Conservation (phyloP, 2,797 vertebrate genomes). For the Malurus splendens region DNA sequence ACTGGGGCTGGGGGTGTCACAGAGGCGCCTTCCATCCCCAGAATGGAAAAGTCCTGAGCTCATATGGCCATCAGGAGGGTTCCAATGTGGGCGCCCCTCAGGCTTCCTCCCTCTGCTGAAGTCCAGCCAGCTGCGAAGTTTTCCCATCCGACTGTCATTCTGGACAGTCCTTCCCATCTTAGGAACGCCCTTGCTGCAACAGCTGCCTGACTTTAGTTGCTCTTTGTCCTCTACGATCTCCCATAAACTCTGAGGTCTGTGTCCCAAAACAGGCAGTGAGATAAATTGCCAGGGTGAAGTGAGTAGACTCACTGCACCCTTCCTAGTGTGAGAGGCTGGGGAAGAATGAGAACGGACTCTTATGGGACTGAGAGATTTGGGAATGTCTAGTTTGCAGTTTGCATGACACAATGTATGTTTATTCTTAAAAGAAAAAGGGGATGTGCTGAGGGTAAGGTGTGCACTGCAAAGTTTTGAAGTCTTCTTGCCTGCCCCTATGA, state of each 20-base stretch:
- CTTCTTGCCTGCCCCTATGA: background rate
- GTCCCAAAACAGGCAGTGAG: background rate
- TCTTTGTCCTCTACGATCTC: background rate
- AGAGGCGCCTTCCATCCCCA: background rate
- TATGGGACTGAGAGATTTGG: background rate
- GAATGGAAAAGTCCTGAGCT: background rate
- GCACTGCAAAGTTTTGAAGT: background rate
- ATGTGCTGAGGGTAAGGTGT: background rate
- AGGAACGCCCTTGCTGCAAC: background rate
- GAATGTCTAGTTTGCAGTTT: background rate
- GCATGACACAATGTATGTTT: background rate
- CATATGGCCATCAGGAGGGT: accelerated
- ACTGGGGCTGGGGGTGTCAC: background rate
- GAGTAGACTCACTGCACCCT: background rate
- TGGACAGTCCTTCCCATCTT: background rate
- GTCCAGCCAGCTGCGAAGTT: background rate
- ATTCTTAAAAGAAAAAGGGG: background rate
- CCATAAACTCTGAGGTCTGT: background rate
- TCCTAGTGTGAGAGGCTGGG: background rate
- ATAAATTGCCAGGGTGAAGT: background rate
- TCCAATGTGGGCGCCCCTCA: background rate
- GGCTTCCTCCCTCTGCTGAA: background rate
- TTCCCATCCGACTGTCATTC: background rate
- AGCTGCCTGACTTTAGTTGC: background rate
- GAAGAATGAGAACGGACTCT: background rate